These are phyloP conservation scores for Sandelia bainsii DNA, from an alignment of 2,797 vertebrate genomes.

Conservation along the genomic window DNA sequence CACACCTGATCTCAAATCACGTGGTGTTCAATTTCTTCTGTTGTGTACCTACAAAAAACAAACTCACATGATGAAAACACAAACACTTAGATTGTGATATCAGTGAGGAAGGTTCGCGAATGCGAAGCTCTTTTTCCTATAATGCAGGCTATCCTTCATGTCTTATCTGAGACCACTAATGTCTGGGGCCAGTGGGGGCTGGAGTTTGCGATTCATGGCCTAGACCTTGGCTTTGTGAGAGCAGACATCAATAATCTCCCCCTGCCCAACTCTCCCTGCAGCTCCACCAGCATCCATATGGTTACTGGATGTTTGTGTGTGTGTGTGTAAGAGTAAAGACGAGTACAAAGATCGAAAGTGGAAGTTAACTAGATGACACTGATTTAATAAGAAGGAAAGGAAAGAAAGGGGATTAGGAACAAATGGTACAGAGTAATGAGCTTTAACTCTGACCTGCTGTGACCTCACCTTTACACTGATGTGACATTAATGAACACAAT, in stretches of 20 bases:
- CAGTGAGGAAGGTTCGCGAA: conserved; percentile 47
- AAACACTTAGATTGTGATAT: conserved; percentile 16
- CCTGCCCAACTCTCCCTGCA: conserved; percentile 49
- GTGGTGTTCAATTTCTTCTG: neutral
- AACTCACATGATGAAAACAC: conserved; percentile 2
- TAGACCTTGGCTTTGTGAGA: conserved; percentile 89
- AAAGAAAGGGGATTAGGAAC: conserved; percentile 15
- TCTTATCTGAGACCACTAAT: conserved; percentile 88
- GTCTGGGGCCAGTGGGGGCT: conserved; percentile 86
- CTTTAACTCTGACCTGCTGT: conserved; percentile 52
- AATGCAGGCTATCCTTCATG: conserved; percentile 85
- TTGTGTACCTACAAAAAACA: conserved; percentile 3
- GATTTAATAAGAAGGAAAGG: conserved; percentile 41
- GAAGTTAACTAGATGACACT: conserved; percentile 44
- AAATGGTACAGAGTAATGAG: conserved; percentile 55
- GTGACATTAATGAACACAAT: conserved; percentile 35
- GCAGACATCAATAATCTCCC: conserved; percentile 88
- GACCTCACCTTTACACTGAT: conserved; percentile 47
- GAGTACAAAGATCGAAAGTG: conserved; percentile 57
- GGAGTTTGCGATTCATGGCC: conserved; percentile 86
- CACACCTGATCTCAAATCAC: conserved; percentile 34
- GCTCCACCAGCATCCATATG: conserved; percentile 81
- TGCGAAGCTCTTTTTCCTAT: conserved; percentile 80
- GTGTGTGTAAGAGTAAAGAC: neutral
- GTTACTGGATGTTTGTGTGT: conserved; percentile 79